A percentile compares a stretch with the other conserved stretches of the same genome.
Evolutionary conservation across 2,113 vertebrate genomes (phyloP).

Genomic region (Trachemys scripta): DNA sequence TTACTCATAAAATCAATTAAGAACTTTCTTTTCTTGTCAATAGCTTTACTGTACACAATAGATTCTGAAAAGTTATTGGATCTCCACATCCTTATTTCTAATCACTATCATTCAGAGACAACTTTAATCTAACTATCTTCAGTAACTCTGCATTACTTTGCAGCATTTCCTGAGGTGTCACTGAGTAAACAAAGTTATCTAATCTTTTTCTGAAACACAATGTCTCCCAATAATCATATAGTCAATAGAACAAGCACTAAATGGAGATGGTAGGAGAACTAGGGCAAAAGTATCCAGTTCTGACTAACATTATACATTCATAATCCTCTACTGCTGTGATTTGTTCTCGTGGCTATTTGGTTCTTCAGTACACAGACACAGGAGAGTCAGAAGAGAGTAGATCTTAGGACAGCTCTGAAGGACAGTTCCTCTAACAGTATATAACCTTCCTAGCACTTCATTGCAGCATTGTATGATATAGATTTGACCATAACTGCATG

Average conservation of each 20-base stretch:
- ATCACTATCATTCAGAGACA: not conserved
- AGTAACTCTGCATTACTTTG: not conserved
- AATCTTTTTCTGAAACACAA: not conserved
- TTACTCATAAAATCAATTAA: conserved; percentile 64
- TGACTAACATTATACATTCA: not conserved
- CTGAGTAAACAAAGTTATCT: not conserved
- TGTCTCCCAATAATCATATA: not conserved
- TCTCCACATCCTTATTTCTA: conserved; percentile 20
- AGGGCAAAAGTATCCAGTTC: not conserved
- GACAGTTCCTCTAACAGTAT: not conserved
- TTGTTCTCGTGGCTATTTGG: not conserved
- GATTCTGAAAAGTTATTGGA: not conserved
- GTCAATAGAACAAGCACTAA: not conserved
- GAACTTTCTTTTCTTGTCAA: conserved; percentile 47
- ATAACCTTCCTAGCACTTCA: not conserved
- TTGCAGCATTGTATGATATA: not conserved
- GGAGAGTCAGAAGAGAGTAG: not conserved
- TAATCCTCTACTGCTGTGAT: not conserved
- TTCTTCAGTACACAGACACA: not conserved
- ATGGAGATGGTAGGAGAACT: not conserved
- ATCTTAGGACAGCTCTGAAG: not conserved
- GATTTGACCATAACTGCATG: not conserved
- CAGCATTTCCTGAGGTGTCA: not conserved
- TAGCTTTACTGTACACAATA: not conserved
- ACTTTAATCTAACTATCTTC: not conserved